Evolutionary conservation across 2,113 vertebrate species (phyloP), one percentile per base, ranked within the genome.

Genomic region (Phrynosoma blainvillii): DNA sequence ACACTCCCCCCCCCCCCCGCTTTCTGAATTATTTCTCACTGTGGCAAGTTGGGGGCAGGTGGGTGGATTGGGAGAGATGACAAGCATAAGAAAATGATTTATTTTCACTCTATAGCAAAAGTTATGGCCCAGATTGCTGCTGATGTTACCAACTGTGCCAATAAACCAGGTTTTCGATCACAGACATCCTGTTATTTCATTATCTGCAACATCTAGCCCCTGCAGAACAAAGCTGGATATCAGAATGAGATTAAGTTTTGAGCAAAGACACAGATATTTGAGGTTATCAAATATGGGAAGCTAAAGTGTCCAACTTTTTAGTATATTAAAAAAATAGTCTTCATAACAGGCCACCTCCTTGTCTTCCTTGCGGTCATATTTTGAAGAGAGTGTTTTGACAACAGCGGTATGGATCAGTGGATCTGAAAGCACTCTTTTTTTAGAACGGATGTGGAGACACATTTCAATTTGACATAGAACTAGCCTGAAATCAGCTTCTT

Each of bases 51-150:
- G 10, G 30, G 3, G 12, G 71, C 20, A 11, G 56, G 21, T 62
- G 32, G 20, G 32, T 40, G 32, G n/a, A 32, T 13, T 5, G 70
- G 25, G n/a, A 84, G 70, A 14, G 52, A 84, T 25, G 30, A 32
- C n/a, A 84, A 56, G 70, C 4, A 84, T 16, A 62, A 32, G 73
- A 85, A 30, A 25, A 76, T 76, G 21, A 76, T 75, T 85, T 85
- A 76, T 76, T 76, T 85, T 76, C 73, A 27, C 14, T 42, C 21
- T 42, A 25, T 40, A 85, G 54, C 13, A 40, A 62, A 54, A 76
- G 54, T 62, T 40, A 42, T 85, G 54, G 73, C 32, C n/a, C 54
- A 42, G 74, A 54, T 27, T 1, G 18, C 54, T 76, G 32, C 32
- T 56, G 66, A 82, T 56, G 68, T 32, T 12, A 65, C 8, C 54